Evolutionary conservation across 64 coral and sea anemone genomes (phyloP).

Genomic region (Montipora foliosa): DNA sequence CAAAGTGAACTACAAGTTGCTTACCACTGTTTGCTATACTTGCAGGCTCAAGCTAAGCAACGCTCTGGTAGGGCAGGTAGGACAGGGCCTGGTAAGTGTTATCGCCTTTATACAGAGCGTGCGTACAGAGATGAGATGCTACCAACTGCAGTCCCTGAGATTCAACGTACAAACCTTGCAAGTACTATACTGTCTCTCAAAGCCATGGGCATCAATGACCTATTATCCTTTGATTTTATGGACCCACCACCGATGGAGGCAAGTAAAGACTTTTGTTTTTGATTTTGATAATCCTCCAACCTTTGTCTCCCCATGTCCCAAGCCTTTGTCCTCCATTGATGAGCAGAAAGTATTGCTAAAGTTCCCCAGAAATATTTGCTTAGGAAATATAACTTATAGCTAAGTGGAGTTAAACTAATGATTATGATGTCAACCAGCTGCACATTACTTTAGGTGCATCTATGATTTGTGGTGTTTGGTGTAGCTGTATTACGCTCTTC

Average conservation of each 20-base stretch:
- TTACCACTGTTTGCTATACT: background rate
- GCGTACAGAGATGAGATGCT: conserved; percentile 99
- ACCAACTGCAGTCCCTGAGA: conserved; percentile 95
- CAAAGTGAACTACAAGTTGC: too few relatives aligned
- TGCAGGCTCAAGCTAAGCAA: conserved; percentile 96
- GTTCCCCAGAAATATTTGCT: too few relatives aligned
- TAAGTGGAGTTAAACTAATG: too few relatives aligned
- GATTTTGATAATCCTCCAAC: too few relatives aligned
- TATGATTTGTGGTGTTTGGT: too few relatives aligned
- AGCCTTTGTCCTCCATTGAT: too few relatives aligned
- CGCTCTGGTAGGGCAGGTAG: conserved; percentile 95
- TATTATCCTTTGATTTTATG: conserved; percentile 98
- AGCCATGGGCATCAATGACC: conserved; percentile 99
- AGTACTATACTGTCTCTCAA: conserved; percentile 98
- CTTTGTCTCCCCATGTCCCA: too few relatives aligned
- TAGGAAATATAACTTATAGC: too few relatives aligned
- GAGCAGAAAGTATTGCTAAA: too few relatives aligned
- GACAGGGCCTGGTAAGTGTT: conserved; percentile 98
- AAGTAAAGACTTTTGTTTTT: background rate
- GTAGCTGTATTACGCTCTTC: too few relatives aligned
- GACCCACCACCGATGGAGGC: conserved; percentile 99
- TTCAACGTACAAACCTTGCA: conserved; percentile 94
- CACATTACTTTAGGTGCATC: too few relatives aligned
- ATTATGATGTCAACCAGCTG: too few relatives aligned
- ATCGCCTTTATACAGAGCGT: conserved; percentile 96